Base-by-base conservation (phyloP, 2,113 vertebrate genomes). In the Microtus pennsylvanicus region DNA sequence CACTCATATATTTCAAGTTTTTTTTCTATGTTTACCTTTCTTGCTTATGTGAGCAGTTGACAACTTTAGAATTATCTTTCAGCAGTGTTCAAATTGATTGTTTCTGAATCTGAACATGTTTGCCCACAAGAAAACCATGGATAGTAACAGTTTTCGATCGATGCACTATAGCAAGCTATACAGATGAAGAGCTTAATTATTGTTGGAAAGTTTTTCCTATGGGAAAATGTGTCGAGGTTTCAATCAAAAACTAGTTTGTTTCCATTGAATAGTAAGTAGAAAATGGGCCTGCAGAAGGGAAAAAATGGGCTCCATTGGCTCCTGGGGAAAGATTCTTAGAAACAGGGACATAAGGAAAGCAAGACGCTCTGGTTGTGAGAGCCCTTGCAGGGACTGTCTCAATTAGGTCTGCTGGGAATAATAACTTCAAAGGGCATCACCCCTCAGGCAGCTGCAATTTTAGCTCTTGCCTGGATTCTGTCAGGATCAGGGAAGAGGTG, bases 391-490 rank as follows among this genome's bases (percentile, higher is more conserved):
- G 33, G 67, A 90, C 75, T 96, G 14, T 92, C 69, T 97, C 83
- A 87, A 45, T 93, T 61, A 92, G 33, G 50, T 94, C 72, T 97
- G 7, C 35, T 90, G 86, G 58, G 89, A 96, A 86, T 92, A 88
- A 52, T n/a, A 61, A 94, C 93, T 94, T 97, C 42, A 96, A 95
- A 96, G 55, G 80, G 7, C 63, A 91, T 95, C 82, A 28, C 38
- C 7, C 42, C 47, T 89, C 58, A 77, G 70, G 55, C 42, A 92
- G 61, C 55, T 80, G 89, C 52, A 92, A 3, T 91, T 94, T 95
- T 93, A 86, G 14, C 50, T 92, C 82, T 94, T 94, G 81, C 38
- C 82, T 93, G 90, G 61, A 93, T 97, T 85, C 58, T 95, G 12
- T 96, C 86, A 96, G 42, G 75, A 78, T 96, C 63, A 77, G 42